A percentile compares a stretch with the other conserved stretches of the same genome.
These are phyloP conservation scores for Polyodon spathula DNA, from an alignment of 2,113 vertebrate species.

Conservation along the genomic window DNA sequence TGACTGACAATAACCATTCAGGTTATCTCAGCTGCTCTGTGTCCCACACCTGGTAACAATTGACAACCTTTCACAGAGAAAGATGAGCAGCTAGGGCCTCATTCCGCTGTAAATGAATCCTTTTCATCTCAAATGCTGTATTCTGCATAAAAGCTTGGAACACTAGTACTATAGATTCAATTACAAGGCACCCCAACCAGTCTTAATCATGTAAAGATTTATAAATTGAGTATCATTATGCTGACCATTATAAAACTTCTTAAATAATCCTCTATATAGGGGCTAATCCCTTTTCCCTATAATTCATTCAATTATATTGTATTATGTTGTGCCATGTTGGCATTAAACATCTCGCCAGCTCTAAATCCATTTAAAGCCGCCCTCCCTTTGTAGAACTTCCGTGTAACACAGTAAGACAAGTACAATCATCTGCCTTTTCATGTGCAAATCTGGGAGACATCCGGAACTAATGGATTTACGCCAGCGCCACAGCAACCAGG, in stretches of 20 bases:
- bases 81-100: background rate
- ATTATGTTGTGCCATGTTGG: conserved; percentile 47
- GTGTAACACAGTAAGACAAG: conserved; percentile 71
- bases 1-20: background rate
- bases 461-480: conserved; percentile 64
- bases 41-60: background rate
- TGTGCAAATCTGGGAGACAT: conserved; percentile 69
- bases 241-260: background rate
- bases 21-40: background rate
- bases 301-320: conserved; percentile 43
- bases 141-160: too few species aligned
- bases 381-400: conserved; percentile 56
- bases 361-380: conserved; percentile 51
- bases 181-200: too few species aligned
- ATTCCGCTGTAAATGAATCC: conserved; percentile 19
- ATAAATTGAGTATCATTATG: background rate
- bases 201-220: too few species aligned
- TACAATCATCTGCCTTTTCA: conserved; percentile 67
- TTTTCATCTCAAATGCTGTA: conserved; percentile 14
- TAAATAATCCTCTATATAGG: conserved; percentile 5
- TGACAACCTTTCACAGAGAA: background rate
- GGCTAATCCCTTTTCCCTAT: conserved; percentile 45
- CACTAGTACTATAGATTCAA: too few species aligned
- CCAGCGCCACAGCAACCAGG: conserved; percentile 63
- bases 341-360: conserved; percentile 17